Percentiles rank a stretch among this genome's conserved stretches.
Conservation (phyloP, 2,113 vertebrate species). For the Terrapene triunguis region DNA sequence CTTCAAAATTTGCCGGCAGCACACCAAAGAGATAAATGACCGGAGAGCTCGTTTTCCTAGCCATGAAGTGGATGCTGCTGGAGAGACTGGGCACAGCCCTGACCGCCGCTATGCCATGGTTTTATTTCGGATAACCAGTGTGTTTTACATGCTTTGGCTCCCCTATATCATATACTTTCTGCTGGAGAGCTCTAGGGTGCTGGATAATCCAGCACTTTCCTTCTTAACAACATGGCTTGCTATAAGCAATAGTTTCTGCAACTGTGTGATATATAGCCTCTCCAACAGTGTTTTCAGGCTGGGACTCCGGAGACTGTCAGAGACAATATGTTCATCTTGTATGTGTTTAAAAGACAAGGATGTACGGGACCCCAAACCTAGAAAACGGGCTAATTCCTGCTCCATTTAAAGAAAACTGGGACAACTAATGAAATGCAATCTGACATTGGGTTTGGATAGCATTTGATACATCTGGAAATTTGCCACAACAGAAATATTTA, state of each 20-base stretch:
- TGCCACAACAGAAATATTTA: constrained; percentile 71
- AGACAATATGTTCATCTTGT: constrained; percentile 92
- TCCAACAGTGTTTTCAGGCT: constrained; percentile 98
- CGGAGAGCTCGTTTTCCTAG: constrained; percentile 94
- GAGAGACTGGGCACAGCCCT: constrained; percentile 89
- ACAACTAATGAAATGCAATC: constrained; percentile 3
- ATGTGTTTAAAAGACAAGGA: constrained; percentile 87
- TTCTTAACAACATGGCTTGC: constrained; percentile 99
- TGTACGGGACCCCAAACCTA: constrained; percentile 89
- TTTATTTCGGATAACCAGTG: constrained; percentile 97
- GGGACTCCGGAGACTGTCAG: constrained; percentile 94
- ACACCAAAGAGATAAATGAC: constrained; percentile 97
- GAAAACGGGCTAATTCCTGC: constrained; percentile 95
- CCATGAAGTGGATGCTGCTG: constrained; percentile 90
- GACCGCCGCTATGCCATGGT: constrained; percentile 97
- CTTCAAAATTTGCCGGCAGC: constrained; percentile 98
- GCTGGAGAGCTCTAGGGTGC: constrained; percentile 94
- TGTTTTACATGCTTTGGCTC: constrained; percentile 98
- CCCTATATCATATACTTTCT: constrained; percentile 99
- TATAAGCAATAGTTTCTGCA: constrained; percentile 99
- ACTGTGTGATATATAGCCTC: constrained; percentile 99
- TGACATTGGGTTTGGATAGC: constrained; percentile 35
- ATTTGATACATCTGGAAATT: constrained; percentile 64
- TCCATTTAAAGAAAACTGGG: constrained; percentile 85
- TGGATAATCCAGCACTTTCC: constrained; percentile 92